Percentiles rank a stretch among this genome's conserved stretches.
phyloP scores from a whole-genome alignment of 2,113 vertebrate genomes.

The Carettochelys insculpta region DNA sequence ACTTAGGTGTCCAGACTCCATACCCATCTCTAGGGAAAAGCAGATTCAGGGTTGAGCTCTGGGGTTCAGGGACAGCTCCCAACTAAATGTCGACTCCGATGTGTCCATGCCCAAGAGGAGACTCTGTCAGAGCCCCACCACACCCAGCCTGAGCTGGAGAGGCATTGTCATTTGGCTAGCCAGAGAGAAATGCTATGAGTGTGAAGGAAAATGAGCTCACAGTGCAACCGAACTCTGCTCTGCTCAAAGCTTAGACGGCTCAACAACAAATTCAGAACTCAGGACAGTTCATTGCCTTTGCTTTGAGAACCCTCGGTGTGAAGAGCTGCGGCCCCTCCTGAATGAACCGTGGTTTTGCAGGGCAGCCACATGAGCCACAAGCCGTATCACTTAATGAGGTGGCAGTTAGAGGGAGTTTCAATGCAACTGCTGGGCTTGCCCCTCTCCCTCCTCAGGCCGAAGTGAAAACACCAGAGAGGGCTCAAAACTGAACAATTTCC shows the following conservation, averaged over 20 bases:
- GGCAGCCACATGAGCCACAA: background rate
- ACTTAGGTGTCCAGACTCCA: background rate
- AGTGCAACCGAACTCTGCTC: background rate
- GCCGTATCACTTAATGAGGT: background rate
- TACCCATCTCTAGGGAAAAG: background rate
- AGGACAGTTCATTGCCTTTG: background rate
- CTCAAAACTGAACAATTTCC: background rate
- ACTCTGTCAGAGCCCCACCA: rapidly evolving
- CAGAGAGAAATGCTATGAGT: background rate
- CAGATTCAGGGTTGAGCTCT: background rate
- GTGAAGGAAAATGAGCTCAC: background rate
- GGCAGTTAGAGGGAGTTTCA: background rate
- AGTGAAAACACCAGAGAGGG: background rate
- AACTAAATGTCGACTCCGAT: background rate
- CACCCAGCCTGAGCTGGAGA: background rate
- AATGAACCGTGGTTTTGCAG: background rate
- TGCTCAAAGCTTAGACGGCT: background rate
- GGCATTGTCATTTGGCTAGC: no score
- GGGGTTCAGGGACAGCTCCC: background rate
- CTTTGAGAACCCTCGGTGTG: background rate
- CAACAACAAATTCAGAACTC: background rate
- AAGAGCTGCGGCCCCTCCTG: background rate
- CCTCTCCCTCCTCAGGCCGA: background rate
- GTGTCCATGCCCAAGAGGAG: background rate
- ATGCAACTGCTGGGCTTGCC: background rate